A percentile compares a stretch with the other conserved stretches of the same genome.
Conservation (phyloP, 2,113 vertebrate species). For the Galeopterus variegatus region DNA sequence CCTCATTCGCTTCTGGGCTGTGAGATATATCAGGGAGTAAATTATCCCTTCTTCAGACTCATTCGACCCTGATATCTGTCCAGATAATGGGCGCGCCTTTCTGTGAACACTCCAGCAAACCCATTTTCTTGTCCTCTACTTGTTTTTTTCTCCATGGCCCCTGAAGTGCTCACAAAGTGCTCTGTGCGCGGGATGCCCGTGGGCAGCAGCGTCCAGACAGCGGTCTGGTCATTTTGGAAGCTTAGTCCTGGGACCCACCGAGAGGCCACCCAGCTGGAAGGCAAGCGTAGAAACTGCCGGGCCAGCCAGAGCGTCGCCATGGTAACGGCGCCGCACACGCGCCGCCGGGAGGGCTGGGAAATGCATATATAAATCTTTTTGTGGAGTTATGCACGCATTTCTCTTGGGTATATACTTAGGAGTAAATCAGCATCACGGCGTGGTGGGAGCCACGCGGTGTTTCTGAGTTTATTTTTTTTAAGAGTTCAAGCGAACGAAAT, state of each 20-base stretch:
- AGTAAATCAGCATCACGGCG: background rate
- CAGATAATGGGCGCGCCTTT: background rate
- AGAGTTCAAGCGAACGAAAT: background rate
- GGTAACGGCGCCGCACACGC: background rate
- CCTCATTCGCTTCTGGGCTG: background rate
- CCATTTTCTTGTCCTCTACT: background rate
- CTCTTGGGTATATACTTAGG: too few relatives aligned
- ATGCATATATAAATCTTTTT: too few relatives aligned
- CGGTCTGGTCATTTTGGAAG: fast-evolving
- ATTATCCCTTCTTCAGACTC: background rate
- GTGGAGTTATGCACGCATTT: too few relatives aligned
- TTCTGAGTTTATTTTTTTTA: background rate
- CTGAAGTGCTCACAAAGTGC: background rate
- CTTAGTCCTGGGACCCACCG: too few relatives aligned
- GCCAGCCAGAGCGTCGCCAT: background rate
- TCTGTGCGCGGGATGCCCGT: background rate
- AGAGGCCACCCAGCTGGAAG: fast-evolving
- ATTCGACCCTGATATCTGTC: background rate
- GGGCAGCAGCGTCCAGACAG: fast-evolving
- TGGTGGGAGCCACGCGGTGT: background rate
- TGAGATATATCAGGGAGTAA: background rate
- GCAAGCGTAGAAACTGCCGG: fast-evolving
- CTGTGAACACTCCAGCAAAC: background rate
- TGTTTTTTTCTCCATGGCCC: background rate
- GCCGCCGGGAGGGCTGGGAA: background rate